A percentile compares a stretch with the other conserved stretches of the same genome.
Conservation (phyloP, 2,113 vertebrate genomes). For the Trogon melanurus region DNA sequence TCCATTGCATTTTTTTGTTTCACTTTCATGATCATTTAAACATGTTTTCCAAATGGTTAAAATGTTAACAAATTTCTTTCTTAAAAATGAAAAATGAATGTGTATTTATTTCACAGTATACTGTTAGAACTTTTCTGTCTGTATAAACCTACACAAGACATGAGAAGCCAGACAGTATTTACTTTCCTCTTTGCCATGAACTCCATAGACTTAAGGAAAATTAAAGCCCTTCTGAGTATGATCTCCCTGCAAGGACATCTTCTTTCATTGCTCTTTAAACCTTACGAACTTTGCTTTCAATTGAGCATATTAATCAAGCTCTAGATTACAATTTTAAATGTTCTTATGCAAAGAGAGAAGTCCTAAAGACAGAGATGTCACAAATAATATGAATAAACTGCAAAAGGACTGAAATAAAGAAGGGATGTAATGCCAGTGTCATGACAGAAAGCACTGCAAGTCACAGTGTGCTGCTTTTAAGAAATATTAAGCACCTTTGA, state of each 20-base stretch:
- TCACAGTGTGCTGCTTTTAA: neutral
- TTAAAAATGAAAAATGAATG: neutral
- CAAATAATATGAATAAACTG: neutral
- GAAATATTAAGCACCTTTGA: neutral
- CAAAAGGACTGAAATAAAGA: neutral
- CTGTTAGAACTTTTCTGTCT: neutral
- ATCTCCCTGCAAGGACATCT: neutral
- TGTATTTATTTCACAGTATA: neutral
- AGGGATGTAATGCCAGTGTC: neutral
- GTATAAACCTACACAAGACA: neutral
- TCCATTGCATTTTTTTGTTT: neutral
- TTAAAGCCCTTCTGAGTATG: neutral
- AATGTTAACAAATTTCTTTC: neutral
- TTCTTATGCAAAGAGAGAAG: neutral
- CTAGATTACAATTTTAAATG: neutral
- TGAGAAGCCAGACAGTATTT: neutral
- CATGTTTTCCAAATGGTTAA: neutral
- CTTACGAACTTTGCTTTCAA: neutral
- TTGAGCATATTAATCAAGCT: neutral
- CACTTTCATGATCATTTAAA: neutral
- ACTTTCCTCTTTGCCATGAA: neutral
- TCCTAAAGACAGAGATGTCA: neutral
- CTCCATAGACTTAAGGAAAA: neutral
- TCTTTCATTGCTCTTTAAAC: neutral
- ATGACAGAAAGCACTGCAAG: neutral